A percentile compares a stretch with the other conserved stretches of the same genome.
These are phyloP conservation scores for Enteromius afrohamiltoni DNA, from an alignment of 2,797 vertebrate species.

Conservation along the genomic window DNA sequence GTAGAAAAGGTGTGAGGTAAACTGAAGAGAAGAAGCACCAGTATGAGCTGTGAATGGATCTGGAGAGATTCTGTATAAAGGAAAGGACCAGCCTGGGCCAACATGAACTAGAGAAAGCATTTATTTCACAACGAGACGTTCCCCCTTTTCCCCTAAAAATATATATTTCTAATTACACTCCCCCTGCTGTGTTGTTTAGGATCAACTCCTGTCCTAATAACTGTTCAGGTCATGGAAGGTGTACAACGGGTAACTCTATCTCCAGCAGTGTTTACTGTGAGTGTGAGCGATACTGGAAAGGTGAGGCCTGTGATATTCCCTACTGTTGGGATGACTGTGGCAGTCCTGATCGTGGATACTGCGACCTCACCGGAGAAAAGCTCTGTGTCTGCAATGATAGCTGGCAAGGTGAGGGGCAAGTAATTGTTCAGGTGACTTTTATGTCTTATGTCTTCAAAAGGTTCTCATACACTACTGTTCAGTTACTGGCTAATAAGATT, in stretches of 20 bases:
- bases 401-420: conserved; percentile 88
- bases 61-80: no score
- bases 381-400: conserved; percentile 97
- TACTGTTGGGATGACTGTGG: conserved; percentile 97
- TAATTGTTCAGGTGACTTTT: not conserved
- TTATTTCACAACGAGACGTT: not conserved
- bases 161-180: not conserved
- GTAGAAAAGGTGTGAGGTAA: no score
- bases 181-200: conserved; percentile 69
- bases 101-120: conserved; percentile 1
- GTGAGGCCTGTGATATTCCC: conserved; percentile 94
- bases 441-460: not conserved
- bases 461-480: not conserved
- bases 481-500: not conserved
- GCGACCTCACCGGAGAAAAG: conserved; percentile 96
- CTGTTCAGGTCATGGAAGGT: conserved; percentile 37
- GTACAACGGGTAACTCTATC: conserved; percentile 58
- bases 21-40: no score
- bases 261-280: conserved; percentile 76
- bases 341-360: conserved; percentile 95
- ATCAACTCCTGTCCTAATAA: conserved; percentile 91
- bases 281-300: conserved; percentile 91
- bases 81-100: not conserved
- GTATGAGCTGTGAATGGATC: no score
- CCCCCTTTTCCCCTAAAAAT: no score